phyloP scores from a whole-genome alignment of 2,888 invertebrate species.

The Priocnemis perturbator region DNA sequence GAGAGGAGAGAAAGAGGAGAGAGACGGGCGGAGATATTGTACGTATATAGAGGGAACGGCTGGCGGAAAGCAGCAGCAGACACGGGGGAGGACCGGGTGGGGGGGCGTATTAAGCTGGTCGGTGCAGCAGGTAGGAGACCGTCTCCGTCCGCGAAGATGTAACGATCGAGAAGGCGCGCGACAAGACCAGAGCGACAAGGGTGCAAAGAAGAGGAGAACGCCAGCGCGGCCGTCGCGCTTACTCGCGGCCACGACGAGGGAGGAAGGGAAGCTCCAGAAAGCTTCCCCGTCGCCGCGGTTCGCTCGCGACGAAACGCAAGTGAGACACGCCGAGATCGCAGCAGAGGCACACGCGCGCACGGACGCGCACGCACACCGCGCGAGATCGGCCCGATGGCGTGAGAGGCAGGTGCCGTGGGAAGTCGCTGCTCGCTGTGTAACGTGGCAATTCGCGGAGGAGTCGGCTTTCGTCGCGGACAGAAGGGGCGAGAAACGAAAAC shows the following conservation, averaged over 20 bases:
- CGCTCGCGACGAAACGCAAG: background rate
- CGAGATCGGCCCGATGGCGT: slow-evolving; percentile 1
- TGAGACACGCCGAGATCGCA: background rate
- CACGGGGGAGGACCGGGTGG: background rate
- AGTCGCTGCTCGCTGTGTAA: background rate
- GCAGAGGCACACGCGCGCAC: background rate
- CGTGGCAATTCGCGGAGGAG: no score
- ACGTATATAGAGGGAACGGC: no score
- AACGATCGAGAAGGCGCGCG: slow-evolving; percentile 6
- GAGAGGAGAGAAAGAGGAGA: background rate
- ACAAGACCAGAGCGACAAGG: background rate
- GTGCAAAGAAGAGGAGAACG: background rate
- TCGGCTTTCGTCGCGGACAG: no score
- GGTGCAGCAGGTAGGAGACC: background rate
- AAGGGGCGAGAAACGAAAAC: no score
- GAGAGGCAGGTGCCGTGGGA: background rate
- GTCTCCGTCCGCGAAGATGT: slow-evolving; percentile 9
- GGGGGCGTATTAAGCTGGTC: slow-evolving; percentile 4
- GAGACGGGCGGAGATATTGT: background rate
- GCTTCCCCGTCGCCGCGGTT: background rate
- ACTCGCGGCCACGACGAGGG: background rate
- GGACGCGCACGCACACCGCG: background rate
- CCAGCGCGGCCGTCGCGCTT: no score
- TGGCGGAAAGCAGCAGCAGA: no score
- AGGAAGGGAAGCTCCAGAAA: background rate